A percentile compares a stretch with the other conserved stretches of the same genome.
Evolutionary conservation across 2,888 invertebrate species (phyloP).

Genomic region (Microplitis deprimator): DNA sequence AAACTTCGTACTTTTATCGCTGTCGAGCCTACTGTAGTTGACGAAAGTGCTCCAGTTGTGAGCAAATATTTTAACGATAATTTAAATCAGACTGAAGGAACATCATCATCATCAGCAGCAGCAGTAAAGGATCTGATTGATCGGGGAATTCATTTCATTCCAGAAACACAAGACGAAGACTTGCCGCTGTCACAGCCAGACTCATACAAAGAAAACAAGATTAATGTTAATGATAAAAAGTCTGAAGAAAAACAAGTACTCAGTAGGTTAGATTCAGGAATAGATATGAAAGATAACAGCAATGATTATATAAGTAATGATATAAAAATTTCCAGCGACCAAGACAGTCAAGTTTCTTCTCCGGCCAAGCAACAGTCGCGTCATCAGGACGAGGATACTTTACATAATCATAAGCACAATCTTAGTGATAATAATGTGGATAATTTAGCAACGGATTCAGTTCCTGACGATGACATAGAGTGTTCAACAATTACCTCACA

Average conservation of each 20-base stretch:
- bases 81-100: not conserved
- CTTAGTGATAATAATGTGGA: constrained; percentile 26
- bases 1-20: constrained; percentile 53
- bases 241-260: not conserved
- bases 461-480: constrained; percentile 39
- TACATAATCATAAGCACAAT: constrained; percentile 25
- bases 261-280: constrained; percentile 35
- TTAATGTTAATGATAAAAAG: not conserved
- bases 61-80: constrained; percentile 64
- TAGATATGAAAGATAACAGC: constrained; percentile 36
- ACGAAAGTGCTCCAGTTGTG: constrained; percentile 54
- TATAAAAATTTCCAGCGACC: not conserved
- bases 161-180: constrained; percentile 35
- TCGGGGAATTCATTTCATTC: constrained; percentile 18
- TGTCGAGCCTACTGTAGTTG: constrained; percentile 62
- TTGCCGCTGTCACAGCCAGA: constrained; percentile 7
- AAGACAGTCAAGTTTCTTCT: not conserved
- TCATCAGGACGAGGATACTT: constrained; percentile 17
- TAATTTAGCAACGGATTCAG: constrained; percentile 4
- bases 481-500: constrained; percentile 27
- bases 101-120: too few species aligned
- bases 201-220: constrained; percentile 27
- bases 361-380: not conserved
- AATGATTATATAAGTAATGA: not conserved
- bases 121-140: not conserved